Percentiles rank a stretch among this genome's conserved stretches.
phyloP scores from a whole-genome alignment of 2,113 vertebrate genomes.

The Macquaria ambigua region DNA sequence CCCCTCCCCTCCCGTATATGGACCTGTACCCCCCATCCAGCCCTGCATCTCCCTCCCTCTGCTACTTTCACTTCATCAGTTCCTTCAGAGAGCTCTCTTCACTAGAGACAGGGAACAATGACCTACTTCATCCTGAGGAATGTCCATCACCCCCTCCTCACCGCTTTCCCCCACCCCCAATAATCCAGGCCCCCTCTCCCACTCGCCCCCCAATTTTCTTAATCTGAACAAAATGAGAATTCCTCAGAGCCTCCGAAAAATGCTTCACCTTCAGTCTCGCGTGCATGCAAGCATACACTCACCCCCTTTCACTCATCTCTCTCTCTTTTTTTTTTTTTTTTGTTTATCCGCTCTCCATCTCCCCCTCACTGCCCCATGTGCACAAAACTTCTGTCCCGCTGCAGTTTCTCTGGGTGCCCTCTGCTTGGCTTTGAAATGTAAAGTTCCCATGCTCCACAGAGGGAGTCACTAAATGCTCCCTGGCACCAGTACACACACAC shows the following conservation, averaged over 20 bases:
- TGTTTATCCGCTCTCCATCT: conserved; percentile 24
- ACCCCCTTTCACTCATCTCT: conserved; percentile 45
- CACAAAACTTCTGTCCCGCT: conserved; percentile 54
- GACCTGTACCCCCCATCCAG: conserved; percentile 79
- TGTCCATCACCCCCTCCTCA: conserved; percentile 75
- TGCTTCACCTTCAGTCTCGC: conserved; percentile 74
- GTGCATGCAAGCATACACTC: conserved; percentile 39
- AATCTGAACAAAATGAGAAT: conserved; percentile 87
- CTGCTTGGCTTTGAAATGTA: conserved; percentile 79
- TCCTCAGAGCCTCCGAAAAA: conserved; percentile 76
- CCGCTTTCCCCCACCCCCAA: conserved; percentile 58
- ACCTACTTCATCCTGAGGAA: conserved; percentile 88
- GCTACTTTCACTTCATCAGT: conserved; percentile 86
- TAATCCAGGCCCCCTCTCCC: conserved; percentile 81
- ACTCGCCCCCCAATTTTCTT: conserved; percentile 71
- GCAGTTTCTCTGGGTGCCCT: conserved; percentile 63
- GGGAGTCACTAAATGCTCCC: conserved; percentile 70
- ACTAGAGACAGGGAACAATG: conserved; percentile 85
- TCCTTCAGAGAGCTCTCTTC: conserved; percentile 85
- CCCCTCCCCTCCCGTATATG: conserved; percentile 56
- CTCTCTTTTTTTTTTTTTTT: conserved; percentile 2
- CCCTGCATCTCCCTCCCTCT: conserved; percentile 69
- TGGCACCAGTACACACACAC: conserved; percentile 48
- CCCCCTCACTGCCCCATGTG: conserved; percentile 16
- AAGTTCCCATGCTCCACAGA: conserved; percentile 79